phyloP scores from a whole-genome alignment of 2,888 invertebrate genomes.

The Hemicrepidius hirtus region DNA sequence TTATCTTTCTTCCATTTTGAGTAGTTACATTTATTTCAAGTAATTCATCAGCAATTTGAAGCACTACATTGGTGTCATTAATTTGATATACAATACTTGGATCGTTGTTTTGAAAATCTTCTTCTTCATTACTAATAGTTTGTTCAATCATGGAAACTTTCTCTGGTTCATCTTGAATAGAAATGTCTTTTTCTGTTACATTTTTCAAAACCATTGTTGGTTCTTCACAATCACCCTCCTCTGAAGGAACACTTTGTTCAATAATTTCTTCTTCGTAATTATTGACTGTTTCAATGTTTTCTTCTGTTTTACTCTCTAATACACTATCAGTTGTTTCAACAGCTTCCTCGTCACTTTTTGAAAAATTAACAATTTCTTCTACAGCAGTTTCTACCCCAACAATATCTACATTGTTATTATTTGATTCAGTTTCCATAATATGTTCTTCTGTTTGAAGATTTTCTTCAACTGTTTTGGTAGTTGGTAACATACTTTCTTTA shows the following conservation, averaged over 20 bases:
- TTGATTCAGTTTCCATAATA: no score
- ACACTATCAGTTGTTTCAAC: no score
- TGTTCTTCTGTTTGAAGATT: neutral
- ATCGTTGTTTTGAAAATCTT: slow-evolving; percentile 18
- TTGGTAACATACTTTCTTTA: neutral
- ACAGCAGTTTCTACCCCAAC: no score
- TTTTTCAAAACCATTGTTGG: neutral
- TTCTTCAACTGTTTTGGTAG: neutral
- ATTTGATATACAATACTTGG: slow-evolving; percentile 44
- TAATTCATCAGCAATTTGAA: slow-evolving; percentile 56
- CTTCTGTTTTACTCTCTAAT: no score
- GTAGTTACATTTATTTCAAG: slow-evolving; percentile 54
- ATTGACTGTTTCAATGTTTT: no score
- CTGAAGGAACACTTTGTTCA: no score
- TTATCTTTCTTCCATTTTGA: slow-evolving; percentile 54
- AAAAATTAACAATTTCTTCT: no score
- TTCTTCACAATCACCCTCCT: no score
- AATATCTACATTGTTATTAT: neutral
- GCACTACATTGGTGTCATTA: slow-evolving; percentile 47
- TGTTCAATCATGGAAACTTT: neutral
- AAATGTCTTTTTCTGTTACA: no score
- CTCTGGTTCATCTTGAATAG: no score
- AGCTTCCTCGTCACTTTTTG: no score
- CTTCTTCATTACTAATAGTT: neutral
- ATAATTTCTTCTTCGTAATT: neutral